Evolutionary conservation across 1,140 invertebrate species (phyloP).

Genomic region (Ylistrum balloti): DNA sequence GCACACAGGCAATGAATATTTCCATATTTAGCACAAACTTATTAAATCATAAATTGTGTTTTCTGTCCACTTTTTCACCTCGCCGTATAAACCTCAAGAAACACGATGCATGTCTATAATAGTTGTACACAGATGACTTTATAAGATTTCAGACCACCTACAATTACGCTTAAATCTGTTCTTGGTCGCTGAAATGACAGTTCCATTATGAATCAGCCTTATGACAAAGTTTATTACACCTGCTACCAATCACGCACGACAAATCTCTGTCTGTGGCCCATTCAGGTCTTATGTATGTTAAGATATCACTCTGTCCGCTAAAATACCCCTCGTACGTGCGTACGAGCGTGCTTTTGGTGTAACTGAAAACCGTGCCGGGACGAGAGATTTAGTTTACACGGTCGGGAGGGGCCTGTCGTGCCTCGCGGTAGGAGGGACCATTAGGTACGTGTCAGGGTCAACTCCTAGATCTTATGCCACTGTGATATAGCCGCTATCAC

Average conservation of each 20-base stretch:
- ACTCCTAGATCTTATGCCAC: neutral
- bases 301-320: neutral
- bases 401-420: slow-evolving; percentile 44
- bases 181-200: slow-evolving; percentile 23
- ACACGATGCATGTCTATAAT: no score
- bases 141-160: neutral
- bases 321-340: neutral
- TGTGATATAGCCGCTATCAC: neutral
- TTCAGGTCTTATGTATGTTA: neutral
- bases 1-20: no score
- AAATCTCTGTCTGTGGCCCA: neutral
- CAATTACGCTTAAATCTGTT: neutral
- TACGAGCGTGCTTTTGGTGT: neutral
- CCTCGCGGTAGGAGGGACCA: neutral
- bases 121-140: neutral
- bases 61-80: no score
- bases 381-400: slow-evolving; percentile 46
- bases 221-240: neutral
- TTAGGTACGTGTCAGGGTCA: neutral
- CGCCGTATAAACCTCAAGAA: no score
- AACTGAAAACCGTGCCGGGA: neutral
- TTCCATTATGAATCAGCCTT: neutral
- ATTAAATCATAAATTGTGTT: no score
- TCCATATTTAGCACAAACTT: no score
- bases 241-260: neutral